These are phyloP conservation scores for Rachycentron canadum DNA, from an alignment of 2,797 vertebrate species.

Conservation along the genomic window DNA sequence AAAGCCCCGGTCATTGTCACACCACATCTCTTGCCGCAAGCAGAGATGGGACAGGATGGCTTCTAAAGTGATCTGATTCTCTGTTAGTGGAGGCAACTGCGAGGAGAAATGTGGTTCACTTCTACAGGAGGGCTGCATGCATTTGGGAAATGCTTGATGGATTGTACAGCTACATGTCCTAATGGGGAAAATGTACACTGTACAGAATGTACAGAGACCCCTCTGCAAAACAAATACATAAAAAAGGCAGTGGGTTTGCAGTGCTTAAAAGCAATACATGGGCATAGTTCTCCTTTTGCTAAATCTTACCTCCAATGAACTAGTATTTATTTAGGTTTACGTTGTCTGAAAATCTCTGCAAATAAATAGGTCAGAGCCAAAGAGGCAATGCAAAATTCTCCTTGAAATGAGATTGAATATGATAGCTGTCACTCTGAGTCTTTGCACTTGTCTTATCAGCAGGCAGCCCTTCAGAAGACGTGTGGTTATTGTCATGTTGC, in stretches of 20 bases:
- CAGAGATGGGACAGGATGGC: conserved; percentile 72
- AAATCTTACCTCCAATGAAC: not conserved
- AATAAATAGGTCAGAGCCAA: conserved; percentile 21
- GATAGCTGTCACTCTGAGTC: conserved; percentile 55
- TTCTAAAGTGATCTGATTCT: conserved; percentile 74
- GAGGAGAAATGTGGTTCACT: conserved; percentile 46
- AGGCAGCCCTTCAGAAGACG: conserved; percentile 34
- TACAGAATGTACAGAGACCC: not conserved
- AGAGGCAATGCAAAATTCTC: not conserved
- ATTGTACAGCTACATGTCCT: conserved; percentile 18
- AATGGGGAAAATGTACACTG: conserved; percentile 12
- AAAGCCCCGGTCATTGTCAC: conserved; percentile 79
- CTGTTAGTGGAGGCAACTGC: conserved; percentile 63
- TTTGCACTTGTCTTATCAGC: conserved; percentile 42
- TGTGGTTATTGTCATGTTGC: conserved; percentile 54
- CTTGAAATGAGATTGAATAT: conserved; percentile 49
- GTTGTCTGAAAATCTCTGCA: not conserved
- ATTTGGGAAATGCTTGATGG: conserved; percentile 28
- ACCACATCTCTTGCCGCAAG: conserved; percentile 72
- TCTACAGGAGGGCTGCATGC: conserved; percentile 38
- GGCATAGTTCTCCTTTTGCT: not conserved
- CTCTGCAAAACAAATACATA: conserved; percentile 1
- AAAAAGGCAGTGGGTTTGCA: not conserved
- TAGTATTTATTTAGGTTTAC: conserved; percentile 1
- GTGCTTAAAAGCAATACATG: not conserved